phyloP scores from a whole-genome alignment of 35 echinoderm and acorn worm species.

The Ophiothrix spiculata region DNA sequence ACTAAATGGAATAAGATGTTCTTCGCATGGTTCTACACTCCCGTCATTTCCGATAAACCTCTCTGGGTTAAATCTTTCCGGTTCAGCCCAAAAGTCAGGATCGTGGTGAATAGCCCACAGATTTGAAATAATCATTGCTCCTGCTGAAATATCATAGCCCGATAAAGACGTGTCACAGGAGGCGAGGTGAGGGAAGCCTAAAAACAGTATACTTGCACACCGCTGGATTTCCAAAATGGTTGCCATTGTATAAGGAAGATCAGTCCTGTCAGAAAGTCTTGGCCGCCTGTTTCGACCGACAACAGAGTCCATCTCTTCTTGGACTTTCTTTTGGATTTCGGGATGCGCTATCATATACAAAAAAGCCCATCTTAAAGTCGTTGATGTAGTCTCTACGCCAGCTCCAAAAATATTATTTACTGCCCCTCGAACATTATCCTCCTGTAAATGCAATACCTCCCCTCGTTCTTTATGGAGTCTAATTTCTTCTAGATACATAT shows the following conservation, averaged over 20 bases:
- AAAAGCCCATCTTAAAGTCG: slow-evolving; percentile 66
- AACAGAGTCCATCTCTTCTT: slow-evolving; percentile 55
- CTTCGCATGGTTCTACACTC: slow-evolving; percentile 28
- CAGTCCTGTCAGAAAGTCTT: slow-evolving; percentile 33
- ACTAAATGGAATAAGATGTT: slow-evolving; percentile 68
- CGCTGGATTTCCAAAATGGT: slow-evolving; percentile 68
- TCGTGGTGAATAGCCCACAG: slow-evolving; percentile 51
- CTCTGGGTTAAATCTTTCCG: slow-evolving; percentile 50
- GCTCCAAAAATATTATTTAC: slow-evolving; percentile 69
- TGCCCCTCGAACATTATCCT: neutral
- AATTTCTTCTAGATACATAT: slow-evolving; percentile 56
- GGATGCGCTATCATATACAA: slow-evolving; percentile 61
- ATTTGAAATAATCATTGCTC: slow-evolving; percentile 56
- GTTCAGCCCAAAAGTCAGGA: slow-evolving; percentile 46
- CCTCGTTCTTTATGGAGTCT: slow-evolving; percentile 9
- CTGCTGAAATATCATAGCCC: slow-evolving; percentile 58
- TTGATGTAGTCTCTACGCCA: slow-evolving; percentile 72
- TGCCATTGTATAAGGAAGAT: slow-evolving; percentile 68
- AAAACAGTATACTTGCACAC: slow-evolving; percentile 16
- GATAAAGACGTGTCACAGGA: slow-evolving; percentile 12
- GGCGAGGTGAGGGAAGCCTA: slow-evolving; percentile 43
- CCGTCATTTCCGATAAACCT: slow-evolving; percentile 56
- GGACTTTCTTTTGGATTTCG: slow-evolving; percentile 62
- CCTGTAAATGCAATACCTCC: slow-evolving; percentile 34
- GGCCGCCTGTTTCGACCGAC: slow-evolving; percentile 53